Percentiles rank a stretch among this genome's conserved stretches.
Evolutionary conservation across 2,888 invertebrate species (phyloP).

Genomic region (Norana najaformis): DNA sequence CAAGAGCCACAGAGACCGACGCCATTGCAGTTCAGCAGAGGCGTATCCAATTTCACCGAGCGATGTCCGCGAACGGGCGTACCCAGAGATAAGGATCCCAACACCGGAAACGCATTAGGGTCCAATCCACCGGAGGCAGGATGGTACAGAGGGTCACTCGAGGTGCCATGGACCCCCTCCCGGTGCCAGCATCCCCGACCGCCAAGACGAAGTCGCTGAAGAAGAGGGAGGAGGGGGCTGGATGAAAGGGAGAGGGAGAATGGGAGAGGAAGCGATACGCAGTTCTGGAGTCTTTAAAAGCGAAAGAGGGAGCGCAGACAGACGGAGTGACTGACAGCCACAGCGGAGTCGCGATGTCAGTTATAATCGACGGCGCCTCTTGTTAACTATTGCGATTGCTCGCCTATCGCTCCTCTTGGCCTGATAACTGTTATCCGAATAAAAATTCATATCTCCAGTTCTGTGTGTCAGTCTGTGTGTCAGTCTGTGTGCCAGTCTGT

Average conservation of each 20-base stretch:
- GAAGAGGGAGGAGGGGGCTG: neutral
- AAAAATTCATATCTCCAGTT: neutral
- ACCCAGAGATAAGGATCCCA: constrained; percentile 10
- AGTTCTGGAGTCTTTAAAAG: constrained; percentile 3
- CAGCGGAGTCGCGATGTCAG: neutral
- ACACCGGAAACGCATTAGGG: constrained; percentile 21
- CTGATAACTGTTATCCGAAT: neutral
- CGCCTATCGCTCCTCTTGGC: neutral
- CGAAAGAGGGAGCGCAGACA: neutral
- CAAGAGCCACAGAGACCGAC: too few species aligned
- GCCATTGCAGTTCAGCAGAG: neutral
- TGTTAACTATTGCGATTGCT: neutral
- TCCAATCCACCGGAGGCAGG: neutral
- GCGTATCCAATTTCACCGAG: neutral
- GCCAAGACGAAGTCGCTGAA: neutral
- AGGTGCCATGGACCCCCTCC: neutral
- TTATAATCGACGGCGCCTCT: neutral
- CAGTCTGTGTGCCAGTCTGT: neutral
- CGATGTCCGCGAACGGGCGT: neutral
- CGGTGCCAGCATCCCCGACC: neutral
- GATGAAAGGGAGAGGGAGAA: neutral
- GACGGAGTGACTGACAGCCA: neutral
- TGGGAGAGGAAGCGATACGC: neutral
- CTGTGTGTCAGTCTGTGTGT: neutral
- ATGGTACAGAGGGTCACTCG: neutral